phyloP scores from a whole-genome alignment of 2,888 invertebrate genomes.

The Caenorhabditis sulstoni region DNA sequence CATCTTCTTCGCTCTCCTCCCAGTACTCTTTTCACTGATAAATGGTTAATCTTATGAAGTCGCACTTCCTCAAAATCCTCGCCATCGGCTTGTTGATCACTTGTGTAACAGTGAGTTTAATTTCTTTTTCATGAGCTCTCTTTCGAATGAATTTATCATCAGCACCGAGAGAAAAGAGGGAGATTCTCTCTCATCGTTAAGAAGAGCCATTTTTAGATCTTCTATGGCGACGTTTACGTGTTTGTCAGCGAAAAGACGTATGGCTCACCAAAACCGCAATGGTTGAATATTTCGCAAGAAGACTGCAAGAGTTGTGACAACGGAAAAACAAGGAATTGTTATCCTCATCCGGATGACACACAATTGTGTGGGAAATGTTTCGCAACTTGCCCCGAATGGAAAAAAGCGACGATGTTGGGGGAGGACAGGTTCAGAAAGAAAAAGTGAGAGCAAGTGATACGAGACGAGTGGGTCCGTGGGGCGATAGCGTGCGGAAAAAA shows the following conservation, averaged over 20 bases:
- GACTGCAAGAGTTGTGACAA: constrained; percentile 31
- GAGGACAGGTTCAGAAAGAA: constrained; percentile 10
- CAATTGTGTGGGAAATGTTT: constrained; percentile 61
- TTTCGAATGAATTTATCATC: constrained; percentile 3
- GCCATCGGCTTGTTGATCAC: constrained; percentile 28
- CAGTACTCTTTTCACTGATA: too few species aligned
- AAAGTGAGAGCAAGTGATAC: neutral
- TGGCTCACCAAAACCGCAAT: constrained; percentile 17
- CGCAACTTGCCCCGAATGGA: constrained; percentile 32
- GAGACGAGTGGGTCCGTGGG: too few species aligned
- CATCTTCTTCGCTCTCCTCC: constrained; percentile 6
- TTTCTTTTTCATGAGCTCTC: neutral
- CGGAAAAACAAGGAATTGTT: constrained; percentile 57
- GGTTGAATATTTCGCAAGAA: constrained; percentile 56
- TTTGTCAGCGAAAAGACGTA: constrained; percentile 38
- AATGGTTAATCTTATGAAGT: too few species aligned
- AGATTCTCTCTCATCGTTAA: neutral
- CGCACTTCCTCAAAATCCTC: constrained; percentile 39
- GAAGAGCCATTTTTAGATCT: constrained; percentile 23
- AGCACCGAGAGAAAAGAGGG: neutral
- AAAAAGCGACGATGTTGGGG: constrained; percentile 1
- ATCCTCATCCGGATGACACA: constrained; percentile 56
- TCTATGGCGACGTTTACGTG: constrained; percentile 45
- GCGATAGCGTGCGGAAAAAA: too few species aligned
- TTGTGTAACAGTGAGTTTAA: constrained; percentile 46